Conservation (phyloP, 2,113 vertebrate genomes). For the Oxygymnocypris stewartii region DNA sequence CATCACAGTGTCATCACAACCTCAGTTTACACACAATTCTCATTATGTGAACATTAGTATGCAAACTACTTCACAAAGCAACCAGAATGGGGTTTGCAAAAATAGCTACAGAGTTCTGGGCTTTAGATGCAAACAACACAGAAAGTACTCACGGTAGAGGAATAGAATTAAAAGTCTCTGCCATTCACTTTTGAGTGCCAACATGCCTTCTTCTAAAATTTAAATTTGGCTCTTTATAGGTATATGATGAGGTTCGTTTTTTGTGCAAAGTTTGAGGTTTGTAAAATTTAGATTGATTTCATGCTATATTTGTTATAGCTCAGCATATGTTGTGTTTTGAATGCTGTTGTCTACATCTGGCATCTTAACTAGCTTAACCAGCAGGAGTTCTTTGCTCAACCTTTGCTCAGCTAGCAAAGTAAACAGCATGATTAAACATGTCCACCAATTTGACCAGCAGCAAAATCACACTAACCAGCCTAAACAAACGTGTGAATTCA, state of each 20-base stretch:
- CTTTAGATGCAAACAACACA: background rate
- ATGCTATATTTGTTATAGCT: background rate
- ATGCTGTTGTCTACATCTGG: background rate
- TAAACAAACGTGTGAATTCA: background rate
- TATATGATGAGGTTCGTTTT: background rate
- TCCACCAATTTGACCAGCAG: background rate
- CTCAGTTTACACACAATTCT: background rate
- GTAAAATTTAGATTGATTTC: background rate
- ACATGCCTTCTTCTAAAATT: background rate
- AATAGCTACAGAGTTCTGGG: slow-evolving; percentile 5
- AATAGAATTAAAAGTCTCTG: background rate
- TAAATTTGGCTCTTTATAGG: background rate
- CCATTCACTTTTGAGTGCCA: background rate
- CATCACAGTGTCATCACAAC: background rate
- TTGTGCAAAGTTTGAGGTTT: background rate
- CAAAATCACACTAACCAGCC: background rate
- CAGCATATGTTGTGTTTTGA: too few species aligned
- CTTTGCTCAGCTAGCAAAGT: too few species aligned
- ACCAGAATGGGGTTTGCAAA: background rate
- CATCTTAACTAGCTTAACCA: background rate
- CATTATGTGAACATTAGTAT: slow-evolving; percentile 14
- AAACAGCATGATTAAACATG: too few species aligned
- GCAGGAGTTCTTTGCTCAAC: too few species aligned
- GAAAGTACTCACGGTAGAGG: background rate
- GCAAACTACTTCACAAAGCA: slow-evolving; percentile 18